Evolutionary conservation across 2,113 vertebrate genomes (phyloP).

Genomic region (Caloenas nicobarica): DNA sequence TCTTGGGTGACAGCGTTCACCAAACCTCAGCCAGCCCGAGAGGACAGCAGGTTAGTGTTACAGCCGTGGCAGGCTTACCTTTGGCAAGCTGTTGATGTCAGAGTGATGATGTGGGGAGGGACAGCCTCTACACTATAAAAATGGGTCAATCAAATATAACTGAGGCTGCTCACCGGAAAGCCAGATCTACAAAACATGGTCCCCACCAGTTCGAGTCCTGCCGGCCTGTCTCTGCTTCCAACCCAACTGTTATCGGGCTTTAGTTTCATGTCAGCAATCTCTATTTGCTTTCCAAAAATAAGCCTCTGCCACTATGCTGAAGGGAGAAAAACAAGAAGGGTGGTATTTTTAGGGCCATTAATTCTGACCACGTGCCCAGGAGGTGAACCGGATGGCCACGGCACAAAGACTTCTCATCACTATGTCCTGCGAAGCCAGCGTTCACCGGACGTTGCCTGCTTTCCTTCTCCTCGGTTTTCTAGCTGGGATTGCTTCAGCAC

Average conservation of each 20-base stretch:
- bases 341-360: slow-evolving; percentile 98
- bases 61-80: slow-evolving; percentile 73
- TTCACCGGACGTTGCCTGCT: slow-evolving; percentile 84
- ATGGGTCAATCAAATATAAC: slow-evolving; percentile 76
- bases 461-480: slow-evolving; percentile 85
- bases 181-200: slow-evolving; percentile 86
- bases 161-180: slow-evolving; percentile 66
- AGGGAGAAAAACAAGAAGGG: slow-evolving; percentile 94
- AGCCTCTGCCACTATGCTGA: slow-evolving; percentile 92
- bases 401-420: slow-evolving; percentile 90
- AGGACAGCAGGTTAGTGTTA: slow-evolving; percentile 74
- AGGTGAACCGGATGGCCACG: slow-evolving; percentile 92
- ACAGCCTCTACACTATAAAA: slow-evolving; percentile 79
- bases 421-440: slow-evolving; percentile 89
- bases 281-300: slow-evolving; percentile 94
- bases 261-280: slow-evolving; percentile 89
- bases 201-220: slow-evolving; percentile 77
- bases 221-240: slow-evolving; percentile 78
- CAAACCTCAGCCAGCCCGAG: slow-evolving; percentile 45
- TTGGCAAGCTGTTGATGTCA: slow-evolving; percentile 79
- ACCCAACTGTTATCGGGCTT: slow-evolving; percentile 80
- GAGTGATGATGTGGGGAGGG: slow-evolving; percentile 83
- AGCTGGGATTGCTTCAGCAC: slow-evolving; percentile 81
- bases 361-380: slow-evolving; percentile 95
- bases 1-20: slow-evolving; percentile 69